Conservation (phyloP, 37 sponge, comb jelly and placozoan genomes). For the Halisarca cf. caerulea region DNA sequence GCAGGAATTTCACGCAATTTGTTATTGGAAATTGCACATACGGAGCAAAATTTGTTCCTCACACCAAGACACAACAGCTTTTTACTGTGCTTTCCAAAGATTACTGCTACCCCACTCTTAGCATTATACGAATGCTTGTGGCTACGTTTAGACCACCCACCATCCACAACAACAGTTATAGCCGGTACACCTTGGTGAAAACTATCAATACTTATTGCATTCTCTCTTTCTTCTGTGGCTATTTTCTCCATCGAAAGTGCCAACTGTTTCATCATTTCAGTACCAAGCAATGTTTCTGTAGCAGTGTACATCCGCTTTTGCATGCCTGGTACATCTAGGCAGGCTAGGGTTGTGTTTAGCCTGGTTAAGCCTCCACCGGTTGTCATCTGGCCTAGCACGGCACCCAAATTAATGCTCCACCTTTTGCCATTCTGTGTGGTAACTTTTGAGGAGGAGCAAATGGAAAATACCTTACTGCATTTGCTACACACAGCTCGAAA, state of each 20-base stretch:
- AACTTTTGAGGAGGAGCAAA: neutral
- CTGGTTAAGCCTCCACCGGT: slow-evolving; percentile 46
- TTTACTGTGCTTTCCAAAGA: slow-evolving; percentile 38
- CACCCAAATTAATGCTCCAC: slow-evolving; percentile 46
- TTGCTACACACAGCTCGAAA: neutral
- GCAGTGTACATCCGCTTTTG: slow-evolving; percentile 10
- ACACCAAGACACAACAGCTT: slow-evolving; percentile 53
- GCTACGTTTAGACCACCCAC: slow-evolving; percentile 36
- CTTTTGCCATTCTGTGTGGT: neutral
- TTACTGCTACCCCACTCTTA: slow-evolving; percentile 42
- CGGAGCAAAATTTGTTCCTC: slow-evolving; percentile 44
- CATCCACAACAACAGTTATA: slow-evolving; percentile 36
- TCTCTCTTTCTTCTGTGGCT: slow-evolving; percentile 26
- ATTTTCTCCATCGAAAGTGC: slow-evolving; percentile 21
- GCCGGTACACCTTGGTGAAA: slow-evolving; percentile 35
- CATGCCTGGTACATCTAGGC: slow-evolving; percentile 51
- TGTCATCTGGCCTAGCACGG: slow-evolving; percentile 52
- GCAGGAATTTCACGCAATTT: neutral
- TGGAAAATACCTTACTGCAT: neutral
- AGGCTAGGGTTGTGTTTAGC: slow-evolving; percentile 34
- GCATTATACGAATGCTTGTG: slow-evolving; percentile 46
- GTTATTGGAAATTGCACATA: slow-evolving; percentile 11
- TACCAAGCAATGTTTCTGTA: slow-evolving; percentile 37
- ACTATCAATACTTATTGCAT: neutral
- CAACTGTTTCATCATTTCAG: slow-evolving; percentile 24